phyloP scores from a whole-genome alignment of 1,140 invertebrate species.

The Euwallacea similis region DNA sequence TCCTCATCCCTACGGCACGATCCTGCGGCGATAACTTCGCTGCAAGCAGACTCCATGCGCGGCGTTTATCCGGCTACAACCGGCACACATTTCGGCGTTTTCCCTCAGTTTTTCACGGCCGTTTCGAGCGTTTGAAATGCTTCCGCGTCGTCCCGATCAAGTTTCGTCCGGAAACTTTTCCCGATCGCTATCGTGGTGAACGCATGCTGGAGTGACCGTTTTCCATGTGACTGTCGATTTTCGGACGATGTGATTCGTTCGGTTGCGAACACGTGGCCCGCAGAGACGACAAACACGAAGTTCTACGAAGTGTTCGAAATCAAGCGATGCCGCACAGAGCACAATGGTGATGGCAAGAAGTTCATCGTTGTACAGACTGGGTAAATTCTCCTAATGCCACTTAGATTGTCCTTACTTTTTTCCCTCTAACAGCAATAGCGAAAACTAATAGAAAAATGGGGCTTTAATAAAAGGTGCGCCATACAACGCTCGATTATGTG shows the following conservation, averaged over 20 bases:
- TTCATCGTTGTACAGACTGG: constrained; percentile 54
- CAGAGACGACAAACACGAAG: constrained; percentile 48
- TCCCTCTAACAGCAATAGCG: no score
- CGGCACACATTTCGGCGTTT: constrained; percentile 14
- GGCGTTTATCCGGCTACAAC: constrained; percentile 15
- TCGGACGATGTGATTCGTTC: constrained; percentile 3
- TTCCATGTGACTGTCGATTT: neutral
- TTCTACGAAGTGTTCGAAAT: constrained; percentile 53
- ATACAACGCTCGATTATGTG: no score
- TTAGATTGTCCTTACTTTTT: no score
- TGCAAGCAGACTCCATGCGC: constrained; percentile 22
- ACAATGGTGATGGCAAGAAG: constrained; percentile 47
- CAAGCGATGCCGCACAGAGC: constrained; percentile 46
- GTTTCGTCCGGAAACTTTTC: constrained; percentile 10
- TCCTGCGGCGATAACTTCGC: constrained; percentile 18
- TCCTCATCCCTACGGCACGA: neutral
- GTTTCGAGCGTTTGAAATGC: constrained; percentile 4
- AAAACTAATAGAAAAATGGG: no score
- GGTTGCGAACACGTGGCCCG: neutral
- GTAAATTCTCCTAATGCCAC: constrained; percentile 40
- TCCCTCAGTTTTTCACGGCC: constrained; percentile 16
- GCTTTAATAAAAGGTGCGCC: no score
- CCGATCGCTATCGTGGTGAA: neutral
- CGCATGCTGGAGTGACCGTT: no score
- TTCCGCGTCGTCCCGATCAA: constrained; percentile 2